phyloP scores from a whole-genome alignment of 1,140 invertebrate genomes.

The Teleogryllus occipitalis region DNA sequence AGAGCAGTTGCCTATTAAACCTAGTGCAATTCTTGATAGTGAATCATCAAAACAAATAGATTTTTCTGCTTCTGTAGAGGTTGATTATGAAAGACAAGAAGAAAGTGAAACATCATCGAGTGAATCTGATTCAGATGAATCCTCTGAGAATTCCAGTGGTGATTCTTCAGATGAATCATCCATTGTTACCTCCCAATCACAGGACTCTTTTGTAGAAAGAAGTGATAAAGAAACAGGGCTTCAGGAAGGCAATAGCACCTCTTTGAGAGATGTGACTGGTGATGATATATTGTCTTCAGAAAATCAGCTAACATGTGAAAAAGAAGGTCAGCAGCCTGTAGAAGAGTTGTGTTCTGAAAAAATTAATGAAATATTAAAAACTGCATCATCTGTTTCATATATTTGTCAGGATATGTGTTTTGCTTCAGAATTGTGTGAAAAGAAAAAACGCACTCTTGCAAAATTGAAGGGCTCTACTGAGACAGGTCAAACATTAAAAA shows the following conservation, averaged over 20 bases:
- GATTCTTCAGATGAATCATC: background rate
- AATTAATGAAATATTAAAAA: background rate
- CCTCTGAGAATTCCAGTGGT: background rate
- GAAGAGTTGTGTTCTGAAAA: background rate
- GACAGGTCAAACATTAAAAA: background rate
- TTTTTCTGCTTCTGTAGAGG: no score
- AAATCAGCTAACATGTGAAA: no score
- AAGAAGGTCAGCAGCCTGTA: background rate
- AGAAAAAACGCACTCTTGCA: background rate
- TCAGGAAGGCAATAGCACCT: no score
- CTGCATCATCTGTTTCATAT: background rate
- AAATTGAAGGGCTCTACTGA: background rate
- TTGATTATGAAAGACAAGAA: no score
- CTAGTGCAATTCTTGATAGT: no score
- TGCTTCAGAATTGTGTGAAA: conserved; percentile 1
- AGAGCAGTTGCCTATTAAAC: no score
- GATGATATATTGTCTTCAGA: no score
- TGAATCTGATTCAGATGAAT: background rate
- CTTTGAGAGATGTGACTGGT: no score
- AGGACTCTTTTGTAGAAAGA: background rate
- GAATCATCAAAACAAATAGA: no score
- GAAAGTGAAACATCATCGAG: background rate
- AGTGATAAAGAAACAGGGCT: background rate
- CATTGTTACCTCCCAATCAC: background rate
- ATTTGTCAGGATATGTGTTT: background rate